Base-by-base conservation (phyloP, 1,140 invertebrate species). In the Drusus annulatus region DNA sequence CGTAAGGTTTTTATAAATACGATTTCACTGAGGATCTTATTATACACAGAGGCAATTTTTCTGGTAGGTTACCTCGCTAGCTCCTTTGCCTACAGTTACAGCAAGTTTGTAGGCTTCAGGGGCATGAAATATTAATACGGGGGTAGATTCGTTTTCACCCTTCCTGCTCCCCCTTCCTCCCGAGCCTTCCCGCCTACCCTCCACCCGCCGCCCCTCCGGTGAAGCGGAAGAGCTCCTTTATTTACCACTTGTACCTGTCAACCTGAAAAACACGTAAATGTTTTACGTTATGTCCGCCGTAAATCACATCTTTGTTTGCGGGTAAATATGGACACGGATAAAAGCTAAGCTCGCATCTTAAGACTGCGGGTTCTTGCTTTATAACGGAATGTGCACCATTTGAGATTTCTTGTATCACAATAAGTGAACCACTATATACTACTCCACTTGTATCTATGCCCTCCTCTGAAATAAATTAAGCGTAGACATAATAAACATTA, bases 191-290 rank as follows among this genome's bases (percentile, higher is more conserved):
- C 19, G 13, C 23, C 19, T 52, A 36, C 31, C 31, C 31, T 3
- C 63, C 23, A 17, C 25, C 15, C 8, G n/a, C 17, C 68, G 6
- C 28, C n/a, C 56, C 21, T 7, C 51, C 77, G 54, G 15, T 54
- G 60, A 21, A 74, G 73, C 81, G 78, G 77, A 83, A 77, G 78
- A 78, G 74, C 81, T 80, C 81, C 81, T 83, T 83, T 83, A 83
- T 83, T 83, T 80, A 83, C 81, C 81, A 83, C 81, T 83, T 83
- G 79, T 80, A 80, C 81, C 81, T 80, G 81, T 83, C 81, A 79
- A 69, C 76, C 69, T 58, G 79, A 83, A 83, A 80, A 83, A 83
- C 81, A 83, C 81, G 81, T 83, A 83, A 83, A 83, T 80, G 81
- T 78, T 80, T 74, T 74, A 75, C 76, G 78, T 83, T 83, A 80